Percentiles rank a stretch among this genome's conserved stretches.
These are phyloP conservation scores for Molanna angustata DNA, from an alignment of 2,888 invertebrate species.

Conservation along the genomic window DNA sequence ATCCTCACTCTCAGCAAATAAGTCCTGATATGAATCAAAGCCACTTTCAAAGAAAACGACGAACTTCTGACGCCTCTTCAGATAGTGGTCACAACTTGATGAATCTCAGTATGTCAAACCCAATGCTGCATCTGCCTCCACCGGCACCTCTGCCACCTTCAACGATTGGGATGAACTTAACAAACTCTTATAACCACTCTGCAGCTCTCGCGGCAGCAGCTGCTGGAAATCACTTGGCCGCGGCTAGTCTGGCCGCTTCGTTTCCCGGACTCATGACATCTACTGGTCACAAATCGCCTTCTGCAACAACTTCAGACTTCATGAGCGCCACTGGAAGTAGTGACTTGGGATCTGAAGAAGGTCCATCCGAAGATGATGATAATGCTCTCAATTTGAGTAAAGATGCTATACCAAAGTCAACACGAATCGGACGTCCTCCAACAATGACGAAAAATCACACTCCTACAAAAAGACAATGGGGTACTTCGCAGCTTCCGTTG, in stretches of 20 bases:
- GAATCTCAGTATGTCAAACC: constrained; percentile 59
- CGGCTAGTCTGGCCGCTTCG: constrained; percentile 62
- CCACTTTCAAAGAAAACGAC: constrained; percentile 45
- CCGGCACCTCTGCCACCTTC: constrained; percentile 59
- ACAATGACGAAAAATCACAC: constrained; percentile 65
- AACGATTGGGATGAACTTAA: constrained; percentile 53
- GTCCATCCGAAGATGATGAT: constrained; percentile 42
- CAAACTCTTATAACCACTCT: constrained; percentile 57
- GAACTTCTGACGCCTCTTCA: constrained; percentile 44
- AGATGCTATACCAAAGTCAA: constrained; percentile 43
- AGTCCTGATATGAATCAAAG: constrained; percentile 33
- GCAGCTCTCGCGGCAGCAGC: constrained; percentile 64
- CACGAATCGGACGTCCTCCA: constrained; percentile 48
- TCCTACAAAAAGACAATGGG: constrained; percentile 78
- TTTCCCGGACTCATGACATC: constrained; percentile 60
- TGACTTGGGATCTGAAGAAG: constrained; percentile 39
- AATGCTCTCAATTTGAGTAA: constrained; percentile 52
- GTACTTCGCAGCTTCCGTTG: constrained; percentile 70
- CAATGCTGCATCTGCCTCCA: constrained; percentile 61
- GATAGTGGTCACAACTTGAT: constrained; percentile 56
- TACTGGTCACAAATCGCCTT: constrained; percentile 52
- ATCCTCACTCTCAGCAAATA: constrained; percentile 46
- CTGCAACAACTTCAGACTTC: constrained; percentile 40
- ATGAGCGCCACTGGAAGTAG: constrained; percentile 44
- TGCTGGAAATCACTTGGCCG: constrained; percentile 58